phyloP scores from a whole-genome alignment of 2,113 vertebrate species.

The Pygoscelis adeliae region DNA sequence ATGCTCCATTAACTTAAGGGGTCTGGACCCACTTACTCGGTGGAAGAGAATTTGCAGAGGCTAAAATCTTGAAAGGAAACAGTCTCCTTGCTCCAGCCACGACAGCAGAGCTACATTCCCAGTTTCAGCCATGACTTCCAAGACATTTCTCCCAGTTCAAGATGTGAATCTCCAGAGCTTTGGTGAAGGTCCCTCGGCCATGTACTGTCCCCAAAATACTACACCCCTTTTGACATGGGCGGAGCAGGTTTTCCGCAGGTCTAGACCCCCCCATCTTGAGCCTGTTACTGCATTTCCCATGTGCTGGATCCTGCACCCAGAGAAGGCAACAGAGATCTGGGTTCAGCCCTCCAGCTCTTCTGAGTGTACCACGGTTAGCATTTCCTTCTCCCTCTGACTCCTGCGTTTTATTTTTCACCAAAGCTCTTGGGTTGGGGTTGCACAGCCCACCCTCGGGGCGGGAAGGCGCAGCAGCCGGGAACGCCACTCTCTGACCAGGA shows the following conservation, averaged over 20 bases:
- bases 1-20: neutral
- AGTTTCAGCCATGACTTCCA: neutral
- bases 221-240: neutral
- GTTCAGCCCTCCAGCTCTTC: neutral
- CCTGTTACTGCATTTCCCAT: neutral
- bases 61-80: neutral
- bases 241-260: neutral
- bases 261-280: neutral
- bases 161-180: neutral
- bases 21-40: neutral
- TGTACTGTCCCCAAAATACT: neutral
- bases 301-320: neutral
- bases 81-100: neutral
- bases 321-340: neutral
- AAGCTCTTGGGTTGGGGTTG: neutral
- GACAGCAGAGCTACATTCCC: neutral
- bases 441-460: rapidly evolving
- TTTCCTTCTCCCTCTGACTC: neutral
- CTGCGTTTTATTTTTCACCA: neutral
- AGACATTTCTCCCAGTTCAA: neutral
- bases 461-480: neutral
- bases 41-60: neutral
- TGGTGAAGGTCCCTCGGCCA: neutral
- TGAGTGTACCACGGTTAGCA: rapidly evolving
- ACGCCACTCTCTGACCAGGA: constrained; percentile 29